Base-by-base conservation (phyloP, 2,888 invertebrate genomes). In the Heterodera filipjevi region DNA sequence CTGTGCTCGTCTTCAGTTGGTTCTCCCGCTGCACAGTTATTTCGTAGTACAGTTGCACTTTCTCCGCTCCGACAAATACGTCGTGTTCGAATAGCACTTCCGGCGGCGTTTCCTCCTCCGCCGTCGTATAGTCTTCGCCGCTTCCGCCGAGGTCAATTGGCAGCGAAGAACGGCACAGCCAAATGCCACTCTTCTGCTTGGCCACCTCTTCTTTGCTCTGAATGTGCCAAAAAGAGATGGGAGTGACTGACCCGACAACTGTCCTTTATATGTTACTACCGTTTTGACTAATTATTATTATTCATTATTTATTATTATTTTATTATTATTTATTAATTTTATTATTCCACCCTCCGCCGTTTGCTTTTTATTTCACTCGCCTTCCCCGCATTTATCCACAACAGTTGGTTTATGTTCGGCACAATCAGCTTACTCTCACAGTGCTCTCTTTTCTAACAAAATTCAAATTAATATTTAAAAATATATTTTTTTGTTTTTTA, bases 51-150 rank as follows among this genome's bases (percentile, higher is more conserved):
- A 85, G 77, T 22, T 83, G 81, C 33, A 85, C 75, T 12, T 68
- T 75, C 46, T 83, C 82, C 14, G 86, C 86, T 32, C 84, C 85
- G 33, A 79, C 81, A 76, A 87, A 87, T 14, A 86, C 85, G 53
- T 86, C 86, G 6, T 86, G 80, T 44, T 87, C 87, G 76, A 88
- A 88, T 72, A 85, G 83, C 46, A 88, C 84, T 76, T 86, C 86
- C n/a, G 87, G 88, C 14, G 86, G 84, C 59, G 85, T 71, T 27
- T 64, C 44, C 64, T 64, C 53, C 3, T 49, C 35, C 35, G 8
- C 49, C 16, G 39, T 35, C 2, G 35, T 19, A n/a, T 10, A 30
- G 22, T 68, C 68, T 68, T 32, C 35, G 30, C 30, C 53, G 30
- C 16, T 64, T 32, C 30, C 53, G 44, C 16, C 66, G 32, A 32